A percentile compares a stretch with the other conserved stretches of the same genome.
These are phyloP conservation scores for Scomber japonicus DNA, from an alignment of 2,113 vertebrate genomes.

Conservation along the genomic window DNA sequence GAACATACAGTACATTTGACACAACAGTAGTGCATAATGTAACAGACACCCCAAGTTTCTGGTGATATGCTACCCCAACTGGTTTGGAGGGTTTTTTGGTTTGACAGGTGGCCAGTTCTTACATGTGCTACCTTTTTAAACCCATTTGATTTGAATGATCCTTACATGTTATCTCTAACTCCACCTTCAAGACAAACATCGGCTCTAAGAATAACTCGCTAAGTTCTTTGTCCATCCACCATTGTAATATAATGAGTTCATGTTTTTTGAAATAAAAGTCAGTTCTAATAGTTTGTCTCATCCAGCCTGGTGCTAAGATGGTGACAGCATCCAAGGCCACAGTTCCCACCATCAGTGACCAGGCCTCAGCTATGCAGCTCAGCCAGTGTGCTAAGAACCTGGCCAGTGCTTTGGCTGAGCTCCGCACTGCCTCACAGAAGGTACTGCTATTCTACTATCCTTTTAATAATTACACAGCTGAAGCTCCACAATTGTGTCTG, in stretches of 20 bases:
- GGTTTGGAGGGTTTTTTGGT: background rate
- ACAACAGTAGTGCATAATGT: too few relatives aligned
- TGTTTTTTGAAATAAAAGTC: background rate
- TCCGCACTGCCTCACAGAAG: slow-evolving; percentile 95
- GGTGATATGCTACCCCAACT: background rate
- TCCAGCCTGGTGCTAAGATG: slow-evolving; percentile 96
- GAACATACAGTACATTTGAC: background rate
- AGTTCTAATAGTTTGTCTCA: background rate
- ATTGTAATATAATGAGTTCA: background rate
- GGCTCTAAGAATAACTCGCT: background rate
- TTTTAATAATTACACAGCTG: background rate
- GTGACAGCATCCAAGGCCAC: slow-evolving; percentile 95
- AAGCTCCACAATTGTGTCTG: too few relatives aligned
- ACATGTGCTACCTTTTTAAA: background rate
- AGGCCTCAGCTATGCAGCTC: slow-evolving; percentile 97
- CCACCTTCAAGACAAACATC: too few relatives aligned
- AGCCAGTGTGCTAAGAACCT: slow-evolving; percentile 98
- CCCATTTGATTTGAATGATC: too few relatives aligned
- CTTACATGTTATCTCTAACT: too few relatives aligned
- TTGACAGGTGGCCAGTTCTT: background rate
- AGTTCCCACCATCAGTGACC: slow-evolving; percentile 93
- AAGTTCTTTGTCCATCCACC: background rate
- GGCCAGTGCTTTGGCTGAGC: slow-evolving; percentile 91
- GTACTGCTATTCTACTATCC: slow-evolving; percentile 70
- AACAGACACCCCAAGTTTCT: background rate